These are phyloP conservation scores for Micrasema longulum DNA, from an alignment of 1,140 invertebrate species.

Conservation along the genomic window DNA sequence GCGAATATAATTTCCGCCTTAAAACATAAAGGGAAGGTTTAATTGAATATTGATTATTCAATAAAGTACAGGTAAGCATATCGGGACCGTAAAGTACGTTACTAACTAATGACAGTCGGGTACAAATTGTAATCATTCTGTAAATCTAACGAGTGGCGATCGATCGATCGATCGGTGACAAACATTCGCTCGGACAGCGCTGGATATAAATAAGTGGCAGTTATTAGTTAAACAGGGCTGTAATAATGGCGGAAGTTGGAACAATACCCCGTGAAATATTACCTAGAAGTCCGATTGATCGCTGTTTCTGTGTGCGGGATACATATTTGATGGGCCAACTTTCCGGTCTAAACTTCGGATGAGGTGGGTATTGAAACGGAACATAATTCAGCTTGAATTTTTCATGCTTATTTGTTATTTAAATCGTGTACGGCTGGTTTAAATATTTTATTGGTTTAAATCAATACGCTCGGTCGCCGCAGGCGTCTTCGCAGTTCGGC, in stretches of 20 bases:
- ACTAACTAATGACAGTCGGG: too few relatives aligned
- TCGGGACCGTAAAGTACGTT: too few relatives aligned
- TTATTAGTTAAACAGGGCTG: slow-evolving; percentile 2
- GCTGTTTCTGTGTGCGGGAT: not conserved
- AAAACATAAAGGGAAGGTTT: too few relatives aligned
- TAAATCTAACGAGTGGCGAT: too few relatives aligned
- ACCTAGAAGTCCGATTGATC: slow-evolving; percentile 9
- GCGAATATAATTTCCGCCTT: too few relatives aligned
- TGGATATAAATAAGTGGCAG: not conserved
- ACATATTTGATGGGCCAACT: slow-evolving; percentile 33
- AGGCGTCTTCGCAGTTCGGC: too few relatives aligned
- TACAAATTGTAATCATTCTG: too few relatives aligned
- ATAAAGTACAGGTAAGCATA: too few relatives aligned
- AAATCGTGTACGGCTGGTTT: slow-evolving; percentile 26
- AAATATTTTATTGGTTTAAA: slow-evolving; percentile 23
- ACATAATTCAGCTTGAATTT: slow-evolving; percentile 31
- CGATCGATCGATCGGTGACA: too few relatives aligned
- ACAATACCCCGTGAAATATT: slow-evolving; percentile 11
- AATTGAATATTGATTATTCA: too few relatives aligned
- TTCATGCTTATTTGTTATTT: slow-evolving; percentile 31
- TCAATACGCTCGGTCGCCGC: slow-evolving; percentile 10
- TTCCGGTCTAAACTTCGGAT: slow-evolving; percentile 26
- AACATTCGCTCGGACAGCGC: too few relatives aligned
- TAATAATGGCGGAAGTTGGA: slow-evolving; percentile 9
- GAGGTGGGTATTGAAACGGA: slow-evolving; percentile 16